Conservation (phyloP, 1,140 invertebrate genomes). For the Solenopsis invicta region DNA sequence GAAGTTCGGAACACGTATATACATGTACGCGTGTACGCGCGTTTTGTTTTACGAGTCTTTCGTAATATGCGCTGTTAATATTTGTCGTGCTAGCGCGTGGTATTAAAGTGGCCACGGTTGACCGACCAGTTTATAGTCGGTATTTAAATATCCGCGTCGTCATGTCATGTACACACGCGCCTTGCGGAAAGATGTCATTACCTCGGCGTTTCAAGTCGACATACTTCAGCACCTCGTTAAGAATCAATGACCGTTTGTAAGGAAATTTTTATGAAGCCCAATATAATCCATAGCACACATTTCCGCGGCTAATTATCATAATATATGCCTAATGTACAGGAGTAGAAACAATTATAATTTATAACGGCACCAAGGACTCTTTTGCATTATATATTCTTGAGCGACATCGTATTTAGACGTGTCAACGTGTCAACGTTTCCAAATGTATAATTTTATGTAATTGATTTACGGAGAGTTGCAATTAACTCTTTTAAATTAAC, state of each 20-base stretch:
- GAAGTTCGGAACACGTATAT: slow-evolving; percentile 67
- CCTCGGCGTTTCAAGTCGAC: slow-evolving; percentile 23
- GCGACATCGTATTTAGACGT: background rate
- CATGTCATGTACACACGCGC: slow-evolving; percentile 32
- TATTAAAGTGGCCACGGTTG: slow-evolving; percentile 51
- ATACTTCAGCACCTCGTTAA: slow-evolving; percentile 54
- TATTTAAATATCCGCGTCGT: slow-evolving; percentile 69
- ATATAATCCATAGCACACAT: background rate
- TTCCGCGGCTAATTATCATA: slow-evolving; percentile 38
- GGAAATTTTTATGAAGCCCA: background rate
- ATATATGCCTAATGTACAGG: background rate
- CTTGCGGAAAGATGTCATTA: slow-evolving; percentile 66
- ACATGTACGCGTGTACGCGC: slow-evolving; percentile 36
- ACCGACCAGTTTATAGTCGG: slow-evolving; percentile 64
- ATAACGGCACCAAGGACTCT: background rate
- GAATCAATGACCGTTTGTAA: slow-evolving; percentile 33
- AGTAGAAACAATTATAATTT: background rate
- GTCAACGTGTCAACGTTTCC: background rate
- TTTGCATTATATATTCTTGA: background rate
- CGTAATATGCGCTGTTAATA: slow-evolving; percentile 77
- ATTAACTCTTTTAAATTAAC: slow-evolving; percentile 18
- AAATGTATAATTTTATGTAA: slow-evolving; percentile 2
- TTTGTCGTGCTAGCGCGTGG: slow-evolving; percentile 71
- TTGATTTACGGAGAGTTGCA: background rate
- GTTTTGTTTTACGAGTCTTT: slow-evolving; percentile 81